Base-by-base conservation (phyloP, 2,113 vertebrate genomes). In the Pelodiscus sinensis region DNA sequence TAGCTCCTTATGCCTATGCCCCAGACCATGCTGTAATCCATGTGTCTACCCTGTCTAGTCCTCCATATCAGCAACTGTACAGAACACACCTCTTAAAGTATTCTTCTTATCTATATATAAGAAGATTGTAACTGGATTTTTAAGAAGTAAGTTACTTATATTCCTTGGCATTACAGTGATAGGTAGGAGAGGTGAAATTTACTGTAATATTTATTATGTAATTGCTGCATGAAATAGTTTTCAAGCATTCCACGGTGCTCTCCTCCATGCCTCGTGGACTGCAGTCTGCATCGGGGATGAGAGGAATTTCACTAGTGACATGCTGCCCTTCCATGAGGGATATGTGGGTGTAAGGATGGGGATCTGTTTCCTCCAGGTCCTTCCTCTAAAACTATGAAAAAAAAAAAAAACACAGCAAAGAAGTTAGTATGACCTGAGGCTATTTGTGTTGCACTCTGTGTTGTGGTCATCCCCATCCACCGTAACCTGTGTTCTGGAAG, bases 111-210 rank as follows among this genome's bases (percentile, higher is more conserved):
- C n/a, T 89, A 86, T 79, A 13, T 87, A 90, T 44, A 44, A 44
- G 44, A 44, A 44, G 44, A 4, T 44, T 44, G 44, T 44, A 65
- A 78, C 90, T 12, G 55, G 79, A 18, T 11, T 38, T 5, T 78
- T 65, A 50, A 0, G 0, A 82, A 56, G 14, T 52, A 84, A 4
- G 2, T 2, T 92, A 4, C 55, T 82, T 0, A 0, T 82, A 7
- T 81, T 78, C 62, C 55, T 92, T n/a, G 21, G 4, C 27, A 25
- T 82, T 56, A 12, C n/a, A 65, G 19, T 51, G 78, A n/a, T 68
- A 8, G 13, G 60, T 13, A 65, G 29, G 27, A 27, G 60, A 29
- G 58, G 9, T 3, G 27, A 14, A 65, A 73, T 27, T 29, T 13
- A 1, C 35, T 51, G 9, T 11, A 78, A 2, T 62, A 13, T 58